Conservation (phyloP, 2,797 vertebrate species). For the Enteromius paludinosus region DNA sequence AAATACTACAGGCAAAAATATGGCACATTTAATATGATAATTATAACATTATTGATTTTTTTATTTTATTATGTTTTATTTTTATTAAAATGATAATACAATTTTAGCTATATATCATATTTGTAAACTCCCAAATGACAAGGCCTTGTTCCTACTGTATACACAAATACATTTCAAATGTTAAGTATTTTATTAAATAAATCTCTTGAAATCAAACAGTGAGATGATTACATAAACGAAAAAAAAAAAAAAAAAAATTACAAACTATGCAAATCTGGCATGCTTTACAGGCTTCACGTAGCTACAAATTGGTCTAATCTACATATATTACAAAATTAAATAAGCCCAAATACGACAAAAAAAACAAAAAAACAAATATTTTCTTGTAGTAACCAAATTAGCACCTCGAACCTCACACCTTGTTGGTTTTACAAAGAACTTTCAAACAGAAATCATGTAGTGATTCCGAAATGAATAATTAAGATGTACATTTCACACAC, state of each 20-base stretch:
- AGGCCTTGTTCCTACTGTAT: neutral
- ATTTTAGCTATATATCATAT: neutral
- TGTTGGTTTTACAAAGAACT: neutral
- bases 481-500: neutral
- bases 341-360: neutral
- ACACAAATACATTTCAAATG: neutral
- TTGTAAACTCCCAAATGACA: neutral
- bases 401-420: neutral
- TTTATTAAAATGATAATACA: neutral
- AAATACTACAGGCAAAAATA: neutral
- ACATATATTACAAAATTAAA: neutral
- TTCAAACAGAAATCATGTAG: neutral
- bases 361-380: no score
- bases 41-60: neutral
- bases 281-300: neutral
- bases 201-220: neutral
- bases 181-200: neutral
- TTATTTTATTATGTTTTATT: neutral
- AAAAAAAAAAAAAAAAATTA: no score
- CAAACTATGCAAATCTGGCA: neutral
- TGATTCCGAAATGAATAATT: constrained; percentile 12
- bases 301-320: neutral
- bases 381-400: neutral
- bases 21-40: neutral
- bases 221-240: neutral